Percentiles rank a stretch among this genome's conserved stretches.
Evolutionary conservation across 2,113 vertebrate genomes (phyloP).

Genomic region (Tricholaema leucomelas): DNA sequence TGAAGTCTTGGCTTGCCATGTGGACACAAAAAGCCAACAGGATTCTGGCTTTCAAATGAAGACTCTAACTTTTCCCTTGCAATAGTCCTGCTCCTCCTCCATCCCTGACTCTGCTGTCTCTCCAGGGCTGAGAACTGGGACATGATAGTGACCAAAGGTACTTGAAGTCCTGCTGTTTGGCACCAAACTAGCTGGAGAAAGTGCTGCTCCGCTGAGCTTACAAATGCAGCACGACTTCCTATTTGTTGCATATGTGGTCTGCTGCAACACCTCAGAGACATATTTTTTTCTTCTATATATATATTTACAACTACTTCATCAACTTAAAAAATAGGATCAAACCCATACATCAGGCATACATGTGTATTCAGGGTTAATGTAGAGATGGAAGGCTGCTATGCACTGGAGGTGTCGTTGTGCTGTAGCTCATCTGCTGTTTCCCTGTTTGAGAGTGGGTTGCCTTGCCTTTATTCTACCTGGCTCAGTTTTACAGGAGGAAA

Average conservation of each 20-base stretch:
- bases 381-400: background rate
- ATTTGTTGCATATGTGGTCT: background rate
- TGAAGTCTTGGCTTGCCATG: background rate
- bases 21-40: background rate
- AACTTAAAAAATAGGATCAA: too few relatives aligned
- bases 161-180: background rate
- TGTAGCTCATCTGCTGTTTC: background rate
- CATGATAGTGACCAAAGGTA: background rate
- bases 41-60: background rate
- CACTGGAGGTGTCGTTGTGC: fast-evolving
- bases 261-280: background rate
- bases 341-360: too few relatives aligned
- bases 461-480: background rate
- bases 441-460: background rate
- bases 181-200: background rate
- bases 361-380: too few relatives aligned
- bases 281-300: too few relatives aligned
- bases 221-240: background rate
- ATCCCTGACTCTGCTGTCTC: background rate
- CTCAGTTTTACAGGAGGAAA: background rate
- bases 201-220: background rate
- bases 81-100: background rate
- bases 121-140: background rate
- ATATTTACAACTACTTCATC: too few relatives aligned
- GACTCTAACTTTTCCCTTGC: background rate